Conservation (phyloP, 2,113 vertebrate species). For the Crotophaga sulcirostris region DNA sequence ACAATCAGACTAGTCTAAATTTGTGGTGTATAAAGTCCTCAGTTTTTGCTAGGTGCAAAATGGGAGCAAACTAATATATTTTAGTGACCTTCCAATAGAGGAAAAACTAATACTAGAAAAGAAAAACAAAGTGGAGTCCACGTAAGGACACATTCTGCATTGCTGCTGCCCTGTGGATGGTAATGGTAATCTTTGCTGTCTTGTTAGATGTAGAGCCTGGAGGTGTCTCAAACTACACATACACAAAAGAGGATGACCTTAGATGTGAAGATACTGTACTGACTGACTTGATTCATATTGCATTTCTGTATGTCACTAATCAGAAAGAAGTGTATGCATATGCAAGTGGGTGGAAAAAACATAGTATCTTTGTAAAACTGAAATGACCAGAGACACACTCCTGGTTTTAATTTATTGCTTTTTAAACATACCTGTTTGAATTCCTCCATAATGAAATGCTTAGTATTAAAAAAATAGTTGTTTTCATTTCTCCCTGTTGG, state of each 20-base stretch:
- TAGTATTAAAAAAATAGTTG: neutral
- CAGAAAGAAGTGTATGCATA: neutral
- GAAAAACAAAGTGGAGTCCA: neutral
- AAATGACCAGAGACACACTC: neutral
- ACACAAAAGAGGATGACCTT: neutral
- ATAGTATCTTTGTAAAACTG: neutral
- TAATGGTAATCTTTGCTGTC: neutral
- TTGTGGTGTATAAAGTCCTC: neutral
- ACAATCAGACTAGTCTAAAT: neutral
- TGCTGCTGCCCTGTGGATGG: neutral
- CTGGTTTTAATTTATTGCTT: neutral
- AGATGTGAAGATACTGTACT: neutral
- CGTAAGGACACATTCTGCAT: fast-evolving
- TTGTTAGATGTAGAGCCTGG: neutral
- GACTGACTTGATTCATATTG: neutral
- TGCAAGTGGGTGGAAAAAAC: neutral
- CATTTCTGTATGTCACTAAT: neutral
- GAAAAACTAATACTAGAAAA: neutral
- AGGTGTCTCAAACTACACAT: neutral
- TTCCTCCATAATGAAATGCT: neutral
- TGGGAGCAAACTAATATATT: neutral
- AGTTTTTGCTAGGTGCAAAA: neutral
- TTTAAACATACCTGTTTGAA: neutral
- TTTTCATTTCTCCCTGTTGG: neutral
- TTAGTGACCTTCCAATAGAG: neutral